phyloP scores from a whole-genome alignment of 1,140 invertebrate species.

The Cotesia chilonis region DNA sequence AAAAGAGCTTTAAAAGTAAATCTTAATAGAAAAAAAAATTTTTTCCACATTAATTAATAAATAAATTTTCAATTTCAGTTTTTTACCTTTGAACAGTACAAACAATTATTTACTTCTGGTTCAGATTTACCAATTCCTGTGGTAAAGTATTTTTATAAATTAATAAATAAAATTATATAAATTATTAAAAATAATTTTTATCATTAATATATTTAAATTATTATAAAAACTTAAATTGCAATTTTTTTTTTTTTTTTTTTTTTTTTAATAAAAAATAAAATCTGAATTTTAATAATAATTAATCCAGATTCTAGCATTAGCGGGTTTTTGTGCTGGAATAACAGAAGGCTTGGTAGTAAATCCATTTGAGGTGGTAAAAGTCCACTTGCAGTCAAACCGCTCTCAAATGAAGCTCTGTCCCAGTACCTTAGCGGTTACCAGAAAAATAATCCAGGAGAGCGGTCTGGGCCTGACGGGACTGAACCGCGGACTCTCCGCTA shows the following conservation, averaged over 20 bases:
- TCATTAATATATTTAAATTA: conserved; percentile 7
- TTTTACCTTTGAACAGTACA: conserved; percentile 92
- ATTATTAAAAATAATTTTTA: conserved; percentile 24
- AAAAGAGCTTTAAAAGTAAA: conserved; percentile 87
- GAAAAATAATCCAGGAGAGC: conserved; percentile 77
- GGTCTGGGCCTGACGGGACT: conserved; percentile 77
- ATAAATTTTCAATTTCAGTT: conserved; percentile 69
- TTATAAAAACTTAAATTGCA: too few species aligned
- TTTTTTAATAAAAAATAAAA: too few species aligned
- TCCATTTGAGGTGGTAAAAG: conserved; percentile 95
- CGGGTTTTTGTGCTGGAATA: conserved; percentile 85
- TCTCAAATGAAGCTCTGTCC: conserved; percentile 68
- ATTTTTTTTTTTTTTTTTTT: too few species aligned
- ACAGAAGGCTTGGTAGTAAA: conserved; percentile 91
- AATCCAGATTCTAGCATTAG: conserved; percentile 81
- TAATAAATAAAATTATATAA: neutral
- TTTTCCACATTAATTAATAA: conserved; percentile 19
- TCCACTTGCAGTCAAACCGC: conserved; percentile 80
- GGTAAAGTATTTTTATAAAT: conserved; percentile 62
- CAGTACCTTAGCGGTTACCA: conserved; percentile 81
- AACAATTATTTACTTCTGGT: conserved; percentile 83
- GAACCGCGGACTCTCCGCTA: conserved; percentile 89
- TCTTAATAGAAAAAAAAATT: neutral
- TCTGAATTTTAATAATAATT: too few species aligned
- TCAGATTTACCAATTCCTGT: conserved; percentile 75